Evolutionary conservation across 2,113 vertebrate genomes (phyloP).

Genomic region (crab-eating macaque (Macaca fascicularis)): T2T-MFA8v1.1 NC_088378.1:43851001-43851500

Average conservation of each 20-base stretch:
- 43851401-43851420: conserved; percentile 87
- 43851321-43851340: conserved; percentile 76
- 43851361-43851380: conserved; percentile 86
- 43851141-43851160: neutral
- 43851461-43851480: conserved; percentile 74
- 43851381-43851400: conserved; percentile 89
- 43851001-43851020: neutral
- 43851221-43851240: conserved; percentile 47
- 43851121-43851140: conserved; percentile 48
- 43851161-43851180: conserved; percentile 60
- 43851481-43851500: conserved; percentile 80
- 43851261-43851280: conserved; percentile 30
- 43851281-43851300: conserved; percentile 82
- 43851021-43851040: neutral
- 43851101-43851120: conserved; percentile 19
- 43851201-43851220: conserved; percentile 62
- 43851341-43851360: conserved; percentile 83
- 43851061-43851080: neutral
- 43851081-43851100: neutral
- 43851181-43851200: neutral
- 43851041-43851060: conserved; percentile 48
- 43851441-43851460: conserved; percentile 86
- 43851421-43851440: conserved; percentile 87
- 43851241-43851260: conserved; percentile 58
- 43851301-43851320: conserved; percentile 79